These are phyloP conservation scores for Cyanoderma ruficeps DNA, from an alignment of 2,113 vertebrate species.

Conservation along the genomic window DNA sequence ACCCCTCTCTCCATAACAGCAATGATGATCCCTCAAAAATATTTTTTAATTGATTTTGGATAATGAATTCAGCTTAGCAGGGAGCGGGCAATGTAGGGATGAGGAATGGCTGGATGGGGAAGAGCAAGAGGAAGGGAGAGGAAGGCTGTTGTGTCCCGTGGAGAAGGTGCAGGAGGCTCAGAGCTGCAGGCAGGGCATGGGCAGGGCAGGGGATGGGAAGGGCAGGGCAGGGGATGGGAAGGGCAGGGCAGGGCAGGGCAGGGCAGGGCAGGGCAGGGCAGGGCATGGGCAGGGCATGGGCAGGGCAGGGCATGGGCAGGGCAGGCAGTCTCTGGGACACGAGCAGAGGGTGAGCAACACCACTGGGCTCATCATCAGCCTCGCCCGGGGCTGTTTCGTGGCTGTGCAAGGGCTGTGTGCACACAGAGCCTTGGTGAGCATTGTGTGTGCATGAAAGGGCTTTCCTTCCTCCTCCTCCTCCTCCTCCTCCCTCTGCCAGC, in stretches of 20 bases:
- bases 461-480: neutral
- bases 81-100: neutral
- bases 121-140: neutral
- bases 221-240: neutral
- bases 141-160: fast-evolving
- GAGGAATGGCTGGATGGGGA: neutral
- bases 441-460: fast-evolving
- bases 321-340: neutral
- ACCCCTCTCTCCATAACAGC: neutral
- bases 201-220: neutral
- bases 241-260: neutral
- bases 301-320: neutral
- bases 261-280: neutral
- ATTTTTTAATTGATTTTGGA: neutral
- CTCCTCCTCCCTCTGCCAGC: neutral
- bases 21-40: neutral
- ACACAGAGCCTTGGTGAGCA: neutral
- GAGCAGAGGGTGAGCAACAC: neutral
- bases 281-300: neutral
- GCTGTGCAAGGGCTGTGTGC: neutral
- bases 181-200: neutral
- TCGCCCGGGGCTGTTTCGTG: neutral
- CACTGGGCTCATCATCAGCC: fast-evolving
- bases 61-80: neutral
- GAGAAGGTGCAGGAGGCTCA: neutral